Conservation (phyloP, 2,888 invertebrate genomes). For the Drosophila siamana region DNA sequence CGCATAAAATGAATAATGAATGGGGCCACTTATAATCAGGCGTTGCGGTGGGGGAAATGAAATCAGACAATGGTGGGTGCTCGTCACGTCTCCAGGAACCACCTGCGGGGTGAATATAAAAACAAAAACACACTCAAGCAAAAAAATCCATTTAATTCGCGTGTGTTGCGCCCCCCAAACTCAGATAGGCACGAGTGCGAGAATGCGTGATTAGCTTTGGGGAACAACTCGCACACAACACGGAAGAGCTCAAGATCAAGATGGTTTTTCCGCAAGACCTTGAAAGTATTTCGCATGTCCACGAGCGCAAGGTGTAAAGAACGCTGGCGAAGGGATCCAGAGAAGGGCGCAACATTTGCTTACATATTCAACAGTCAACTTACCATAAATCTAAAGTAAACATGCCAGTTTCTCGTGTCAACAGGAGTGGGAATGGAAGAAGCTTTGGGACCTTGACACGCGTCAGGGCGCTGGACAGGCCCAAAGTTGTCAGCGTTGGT, state of each 20-base stretch:
- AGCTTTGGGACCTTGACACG: conserved; percentile 40
- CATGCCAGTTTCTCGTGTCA: conserved; percentile 37
- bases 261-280: conserved; percentile 28
- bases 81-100: conserved; percentile 23
- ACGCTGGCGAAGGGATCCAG: background rate
- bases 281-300: conserved; percentile 55
- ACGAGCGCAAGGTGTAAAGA: background rate
- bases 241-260: conserved; percentile 46
- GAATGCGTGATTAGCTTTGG: conserved; percentile 58
- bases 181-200: conserved; percentile 2
- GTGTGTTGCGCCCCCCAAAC: conserved; percentile 26
- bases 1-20: conserved; percentile 47
- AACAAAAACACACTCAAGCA: conserved; percentile 26
- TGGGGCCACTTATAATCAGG: background rate
- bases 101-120: conserved; percentile 34
- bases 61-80: background rate
- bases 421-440: background rate
- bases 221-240: background rate
- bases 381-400: conserved; percentile 46
- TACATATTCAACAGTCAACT: conserved; percentile 29
- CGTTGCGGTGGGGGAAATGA: too few species aligned
- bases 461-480: conserved; percentile 10
- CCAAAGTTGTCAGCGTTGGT: conserved; percentile 3
- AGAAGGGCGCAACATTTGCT: background rate
- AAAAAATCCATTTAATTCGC: conserved; percentile 14